Evolutionary conservation across 2,888 invertebrate species (phyloP).

Genomic region (Cheilosia grossa): DNA sequence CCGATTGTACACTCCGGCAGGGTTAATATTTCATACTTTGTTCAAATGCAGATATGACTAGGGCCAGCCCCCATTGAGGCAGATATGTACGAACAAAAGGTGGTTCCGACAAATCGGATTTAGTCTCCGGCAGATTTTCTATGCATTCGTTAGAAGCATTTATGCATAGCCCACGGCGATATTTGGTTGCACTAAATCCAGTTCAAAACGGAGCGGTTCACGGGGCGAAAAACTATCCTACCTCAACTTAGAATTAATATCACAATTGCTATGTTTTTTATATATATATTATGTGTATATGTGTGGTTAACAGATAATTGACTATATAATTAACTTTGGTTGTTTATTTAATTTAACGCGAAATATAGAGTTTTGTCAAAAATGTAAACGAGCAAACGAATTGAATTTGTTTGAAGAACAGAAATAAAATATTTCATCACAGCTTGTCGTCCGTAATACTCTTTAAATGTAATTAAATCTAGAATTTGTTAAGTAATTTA

Average conservation of each 20-base stretch:
- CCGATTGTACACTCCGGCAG: slow-evolving; percentile 1
- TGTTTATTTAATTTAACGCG: slow-evolving; percentile 44
- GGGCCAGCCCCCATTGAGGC: background rate
- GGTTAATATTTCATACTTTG: slow-evolving; percentile 45
- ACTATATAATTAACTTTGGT: slow-evolving; percentile 62
- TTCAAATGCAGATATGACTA: slow-evolving; percentile 18
- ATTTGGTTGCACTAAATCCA: slow-evolving; percentile 47
- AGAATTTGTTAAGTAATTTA: slow-evolving; percentile 20
- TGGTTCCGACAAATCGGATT: slow-evolving; percentile 56
- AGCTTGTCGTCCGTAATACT: slow-evolving; percentile 34
- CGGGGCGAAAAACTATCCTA: background rate
- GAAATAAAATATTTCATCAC: slow-evolving; percentile 49
- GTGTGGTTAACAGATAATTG: slow-evolving; percentile 63
- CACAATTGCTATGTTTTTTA: slow-evolving; percentile 45
- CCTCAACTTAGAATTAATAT: slow-evolving; percentile 66
- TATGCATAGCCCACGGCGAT: background rate
- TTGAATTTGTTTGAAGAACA: slow-evolving; percentile 8
- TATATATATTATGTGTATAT: slow-evolving; percentile 3
- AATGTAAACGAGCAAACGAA: slow-evolving; percentile 33
- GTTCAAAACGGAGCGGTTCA: slow-evolving; percentile 4
- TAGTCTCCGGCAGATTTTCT: slow-evolving; percentile 34
- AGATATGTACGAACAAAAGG: slow-evolving; percentile 19
- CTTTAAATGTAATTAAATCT: slow-evolving; percentile 53
- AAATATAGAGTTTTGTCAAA: slow-evolving; percentile 42
- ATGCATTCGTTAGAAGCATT: slow-evolving; percentile 28